Percentiles rank a stretch among this genome's conserved stretches.
Evolutionary conservation across 2,113 vertebrate species (phyloP).

Genomic region (Osmerus eperlanus): DNA sequence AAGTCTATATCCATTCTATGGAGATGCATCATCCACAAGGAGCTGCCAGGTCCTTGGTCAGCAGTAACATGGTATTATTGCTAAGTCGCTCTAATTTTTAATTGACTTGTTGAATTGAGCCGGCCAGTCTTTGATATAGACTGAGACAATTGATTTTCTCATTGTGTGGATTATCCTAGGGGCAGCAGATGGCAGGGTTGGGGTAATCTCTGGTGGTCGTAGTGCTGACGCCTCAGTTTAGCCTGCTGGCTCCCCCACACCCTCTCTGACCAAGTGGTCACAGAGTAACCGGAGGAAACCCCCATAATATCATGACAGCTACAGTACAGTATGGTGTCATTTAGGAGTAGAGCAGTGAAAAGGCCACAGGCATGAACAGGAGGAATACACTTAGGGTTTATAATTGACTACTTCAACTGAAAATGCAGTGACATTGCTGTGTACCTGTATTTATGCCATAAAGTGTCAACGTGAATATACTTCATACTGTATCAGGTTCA

Average conservation of each 20-base stretch:
- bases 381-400: no score
- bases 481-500: not conserved
- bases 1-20: no score
- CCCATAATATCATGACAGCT: not conserved
- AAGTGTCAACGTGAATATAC: not conserved
- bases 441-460: not conserved
- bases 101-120: slow-evolving; percentile 53
- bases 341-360: no score
- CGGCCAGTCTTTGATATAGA: slow-evolving; percentile 56
- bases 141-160: slow-evolving; percentile 64
- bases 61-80: slow-evolving; percentile 36
- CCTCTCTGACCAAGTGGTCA: not conserved
- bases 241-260: slow-evolving; percentile 12
- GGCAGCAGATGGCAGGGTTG: slow-evolving; percentile 68
- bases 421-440: not conserved
- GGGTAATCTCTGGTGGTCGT: slow-evolving; percentile 55
- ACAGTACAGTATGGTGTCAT: not conserved
- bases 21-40: no score
- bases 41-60: slow-evolving; percentile 26
- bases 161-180: slow-evolving; percentile 61
- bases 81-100: slow-evolving; percentile 49
- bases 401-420: not conserved
- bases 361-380: no score
- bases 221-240: slow-evolving; percentile 58
- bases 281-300: not conserved